These are phyloP conservation scores for Phainopepla nitens DNA, from an alignment of 2,113 vertebrate species.

Conservation along the genomic window DNA sequence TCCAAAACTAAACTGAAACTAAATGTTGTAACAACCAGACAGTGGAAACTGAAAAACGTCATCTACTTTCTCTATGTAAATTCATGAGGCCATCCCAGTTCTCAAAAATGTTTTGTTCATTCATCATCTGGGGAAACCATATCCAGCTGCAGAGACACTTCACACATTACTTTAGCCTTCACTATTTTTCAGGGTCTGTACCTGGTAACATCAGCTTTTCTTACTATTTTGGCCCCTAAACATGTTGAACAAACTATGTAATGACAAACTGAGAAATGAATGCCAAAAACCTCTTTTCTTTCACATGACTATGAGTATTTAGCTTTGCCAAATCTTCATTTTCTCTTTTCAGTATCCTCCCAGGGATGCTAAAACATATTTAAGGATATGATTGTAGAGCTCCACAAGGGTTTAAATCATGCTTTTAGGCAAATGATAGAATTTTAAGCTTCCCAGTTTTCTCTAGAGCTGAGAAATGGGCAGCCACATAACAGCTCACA, in stretches of 20 bases:
- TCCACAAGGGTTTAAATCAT: neutral
- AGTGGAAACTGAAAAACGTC: neutral
- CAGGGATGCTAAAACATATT: neutral
- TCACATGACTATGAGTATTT: neutral
- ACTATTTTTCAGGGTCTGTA: neutral
- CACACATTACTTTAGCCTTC: neutral
- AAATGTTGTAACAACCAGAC: neutral
- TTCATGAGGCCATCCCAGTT: neutral
- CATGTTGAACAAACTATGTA: neutral
- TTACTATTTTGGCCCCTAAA: neutral
- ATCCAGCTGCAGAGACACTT: neutral
- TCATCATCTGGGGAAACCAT: neutral
- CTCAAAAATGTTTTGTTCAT: neutral
- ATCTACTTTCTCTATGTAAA: neutral
- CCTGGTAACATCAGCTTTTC: neutral
- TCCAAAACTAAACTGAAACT: neutral
- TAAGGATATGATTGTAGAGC: neutral
- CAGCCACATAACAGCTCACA: neutral
- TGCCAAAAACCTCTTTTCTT: neutral
- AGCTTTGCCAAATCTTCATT: neutral
- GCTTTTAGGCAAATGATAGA: neutral
- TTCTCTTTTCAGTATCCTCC: neutral
- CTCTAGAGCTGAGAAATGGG: neutral
- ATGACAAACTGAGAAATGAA: neutral
- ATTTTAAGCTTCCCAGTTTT: neutral